Evolutionary conservation across 2,797 vertebrate species (phyloP), one percentile per base, ranked within the genome.

Genomic region (Cirrhinus mrigala): DNA sequence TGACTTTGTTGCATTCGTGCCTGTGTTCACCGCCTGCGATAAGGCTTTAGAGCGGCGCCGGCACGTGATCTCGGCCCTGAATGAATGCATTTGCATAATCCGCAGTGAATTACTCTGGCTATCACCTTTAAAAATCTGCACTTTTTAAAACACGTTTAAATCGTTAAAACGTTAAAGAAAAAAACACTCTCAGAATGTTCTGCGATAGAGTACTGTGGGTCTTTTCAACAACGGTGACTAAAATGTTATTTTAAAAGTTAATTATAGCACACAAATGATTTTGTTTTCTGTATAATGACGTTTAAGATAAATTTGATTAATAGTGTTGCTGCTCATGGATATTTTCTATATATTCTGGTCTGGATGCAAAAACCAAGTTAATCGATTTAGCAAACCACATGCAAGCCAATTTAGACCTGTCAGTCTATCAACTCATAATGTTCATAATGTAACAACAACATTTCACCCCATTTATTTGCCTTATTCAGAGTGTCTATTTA

Each of bases 61-160:
- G 29, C 78, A 85, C 58, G 60, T 79, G 64, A 82, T 82, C 52
- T 85, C 52, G 75, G 50, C 18, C 70, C 1, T 22, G 48, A 54
- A 56, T 79, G 29, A 79, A 80, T 73, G 54, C 70, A 87, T 94
- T 90, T 92, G 83, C 91, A 94, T 94, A 93, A 94, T 91, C 89
- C 90, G 18, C 56, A 91, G 85, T 91, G 87, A 91, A 91, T 90
- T 90, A 89, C 90, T 90, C 91, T 77, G 54, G 50, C 27, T 79
- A 77, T 91, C 77, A 79, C 88, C 77, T 88, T 79, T 50, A 87
- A 82, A 90, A 93, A 91, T 92, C 88, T 91, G 89, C 84, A 82
- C 58, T 85, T 90, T 66, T 86, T 68, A 64, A 66, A 24, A 48
- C 29, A 16, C n/a, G 18, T 79, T 68, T 79, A 56, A 46, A 76